A percentile compares a stretch with the other conserved stretches of the same genome.
Conservation (phyloP, 2,888 invertebrate species). For the Zootermopsis nevadensis region DNA sequence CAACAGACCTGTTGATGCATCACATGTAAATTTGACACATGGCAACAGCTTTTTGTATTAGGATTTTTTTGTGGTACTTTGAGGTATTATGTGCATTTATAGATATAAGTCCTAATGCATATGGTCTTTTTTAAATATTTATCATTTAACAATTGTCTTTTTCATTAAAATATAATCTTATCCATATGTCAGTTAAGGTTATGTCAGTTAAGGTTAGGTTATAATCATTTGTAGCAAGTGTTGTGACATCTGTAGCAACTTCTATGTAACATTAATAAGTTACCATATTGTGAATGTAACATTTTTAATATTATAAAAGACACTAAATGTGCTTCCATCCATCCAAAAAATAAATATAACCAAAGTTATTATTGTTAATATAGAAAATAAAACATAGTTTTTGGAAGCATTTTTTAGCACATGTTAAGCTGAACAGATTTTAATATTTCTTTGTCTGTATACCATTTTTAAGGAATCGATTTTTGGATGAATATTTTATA, state of each 20-base stretch:
- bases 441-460: background rate
- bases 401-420: background rate
- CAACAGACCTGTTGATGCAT: too few species aligned
- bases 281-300: background rate
- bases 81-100: background rate
- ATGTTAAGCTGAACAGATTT: background rate
- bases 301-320: conserved; percentile 3
- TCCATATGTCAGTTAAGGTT: background rate
- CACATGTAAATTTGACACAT: too few species aligned
- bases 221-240: background rate
- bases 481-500: background rate
- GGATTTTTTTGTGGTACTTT: background rate
- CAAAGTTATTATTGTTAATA: conserved; percentile 5
- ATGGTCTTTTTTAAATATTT: background rate
- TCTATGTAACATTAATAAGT: background rate
- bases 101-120: background rate
- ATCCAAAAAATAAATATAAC: background rate
- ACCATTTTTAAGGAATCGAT: background rate
- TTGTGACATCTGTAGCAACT: background rate
- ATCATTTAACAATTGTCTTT: background rate
- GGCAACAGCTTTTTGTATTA: background rate
- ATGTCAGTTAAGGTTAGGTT: background rate
- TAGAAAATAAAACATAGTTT: background rate
- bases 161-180: background rate
- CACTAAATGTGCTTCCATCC: conserved; percentile 18